Evolutionary conservation across 2,888 invertebrate genomes (phyloP), one percentile per base, ranked within the genome.

Genomic region (Drosophila bunnanda): DNA sequence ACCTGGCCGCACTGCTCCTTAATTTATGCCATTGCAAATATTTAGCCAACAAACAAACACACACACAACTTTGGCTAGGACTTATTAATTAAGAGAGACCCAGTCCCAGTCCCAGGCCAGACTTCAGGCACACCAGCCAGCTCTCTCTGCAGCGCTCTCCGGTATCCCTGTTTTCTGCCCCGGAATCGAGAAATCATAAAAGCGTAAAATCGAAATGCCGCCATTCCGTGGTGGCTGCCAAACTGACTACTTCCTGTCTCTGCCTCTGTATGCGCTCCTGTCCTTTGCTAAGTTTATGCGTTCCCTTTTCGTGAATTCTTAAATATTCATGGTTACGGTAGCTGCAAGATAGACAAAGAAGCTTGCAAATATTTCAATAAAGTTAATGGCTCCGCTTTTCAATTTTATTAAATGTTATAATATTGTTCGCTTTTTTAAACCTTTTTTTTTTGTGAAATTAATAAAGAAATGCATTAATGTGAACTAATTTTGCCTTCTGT

Each of bases 161-260:
- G 22, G 6, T 15, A 22, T 34, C 53, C 57, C 52, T 36, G 32
- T 25, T 10, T 13, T n/a, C 17, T 22, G 20, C 30, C 55, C 60
- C 60, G 76, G 80, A 80, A 76, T 83, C 83, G 88, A 83, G 82
- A 88, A 86, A 83, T 88, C 86, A 86, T 78, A 88, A 88, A 88
- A 88, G 86, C 86, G 86, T 86, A 83, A 86, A 86, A 86, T 86
- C 86, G 86, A 86, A 86, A 83, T 79, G 84, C 84, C 82, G 80
- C 77, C 79, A 84, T 87, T 84, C 74, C 82, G 84, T 84, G 81
- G 85, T 80, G 83, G 79, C 75, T 79, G 61, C 79, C 77, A 76
- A 83, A 75, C 78, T 78, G 78, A 34, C 69, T 76, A 85, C 82
- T 72, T 79, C 78, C 80, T 78, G 80, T 65, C 67, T 64, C 54